Evolutionary conservation across 2,797 vertebrate genomes (phyloP).

Genomic region (Austrolebias charrua): DNA sequence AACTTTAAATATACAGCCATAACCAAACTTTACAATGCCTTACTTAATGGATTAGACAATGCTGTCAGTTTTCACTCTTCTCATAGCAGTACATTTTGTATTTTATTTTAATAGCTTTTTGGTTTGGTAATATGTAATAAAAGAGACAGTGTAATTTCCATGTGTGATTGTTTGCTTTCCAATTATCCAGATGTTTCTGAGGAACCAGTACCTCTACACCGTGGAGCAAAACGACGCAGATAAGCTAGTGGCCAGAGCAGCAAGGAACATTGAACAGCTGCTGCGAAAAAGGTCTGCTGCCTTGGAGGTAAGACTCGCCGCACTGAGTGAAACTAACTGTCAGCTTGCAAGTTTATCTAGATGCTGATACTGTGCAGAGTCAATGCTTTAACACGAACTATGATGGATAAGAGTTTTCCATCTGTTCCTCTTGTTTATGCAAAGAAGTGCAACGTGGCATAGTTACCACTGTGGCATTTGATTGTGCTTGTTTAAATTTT

Average conservation of each 20-base stretch:
- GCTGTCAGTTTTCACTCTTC: background rate
- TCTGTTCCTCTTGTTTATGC: constrained; percentile 17
- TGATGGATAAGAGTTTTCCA: constrained; percentile 15
- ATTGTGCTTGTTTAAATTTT: background rate
- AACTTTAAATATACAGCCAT: background rate
- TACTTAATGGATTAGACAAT: background rate
- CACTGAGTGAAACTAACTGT: constrained; percentile 41
- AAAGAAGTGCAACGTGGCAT: background rate
- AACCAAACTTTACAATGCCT: too few relatives aligned
- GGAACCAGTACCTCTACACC: constrained; percentile 82
- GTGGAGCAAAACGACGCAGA: constrained; percentile 92
- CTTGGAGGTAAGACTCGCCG: constrained; percentile 84
- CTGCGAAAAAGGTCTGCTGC: constrained; percentile 91
- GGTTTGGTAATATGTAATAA: background rate
- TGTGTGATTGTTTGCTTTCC: background rate
- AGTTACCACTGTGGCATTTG: background rate
- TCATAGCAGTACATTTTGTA: background rate
- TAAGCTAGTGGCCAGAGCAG: constrained; percentile 91
- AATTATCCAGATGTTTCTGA: constrained; percentile 73
- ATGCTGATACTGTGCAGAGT: constrained; percentile 18
- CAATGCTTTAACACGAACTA: constrained; percentile 11
- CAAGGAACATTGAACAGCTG: constrained; percentile 93
- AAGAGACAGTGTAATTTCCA: background rate
- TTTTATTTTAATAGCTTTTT: background rate
- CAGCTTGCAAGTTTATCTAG: constrained; percentile 32